Conservation (phyloP, 2,888 invertebrate genomes). For the Myopa tessellatipennis region DNA sequence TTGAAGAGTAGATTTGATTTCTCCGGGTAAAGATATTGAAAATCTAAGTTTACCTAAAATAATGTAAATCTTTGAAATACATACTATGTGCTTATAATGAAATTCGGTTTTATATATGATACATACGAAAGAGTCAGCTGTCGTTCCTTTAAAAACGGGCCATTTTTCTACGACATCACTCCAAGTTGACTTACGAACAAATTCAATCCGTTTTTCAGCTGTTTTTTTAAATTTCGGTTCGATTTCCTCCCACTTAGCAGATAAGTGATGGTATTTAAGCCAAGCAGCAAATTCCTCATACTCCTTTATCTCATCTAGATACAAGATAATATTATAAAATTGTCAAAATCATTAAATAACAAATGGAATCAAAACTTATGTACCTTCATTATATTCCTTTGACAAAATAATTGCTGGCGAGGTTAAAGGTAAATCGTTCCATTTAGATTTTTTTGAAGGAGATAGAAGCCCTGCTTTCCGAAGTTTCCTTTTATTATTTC, state of each 20-base stretch:
- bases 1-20: background rate
- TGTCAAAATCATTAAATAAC: background rate
- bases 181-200: background rate
- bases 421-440: background rate
- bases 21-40: conserved; percentile 1
- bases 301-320: conserved; percentile 13
- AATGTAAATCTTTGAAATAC: background rate
- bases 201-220: conserved; percentile 4
- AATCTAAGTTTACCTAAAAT: conserved; percentile 1
- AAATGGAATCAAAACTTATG: background rate
- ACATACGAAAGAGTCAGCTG: conserved; percentile 1
- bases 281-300: conserved; percentile 4
- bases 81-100: background rate
- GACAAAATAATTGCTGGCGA: conserved; percentile 1
- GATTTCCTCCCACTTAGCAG: conserved; percentile 3
- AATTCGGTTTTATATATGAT: too few species aligned
- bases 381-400: conserved; percentile 2
- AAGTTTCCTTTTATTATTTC: background rate
- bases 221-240: background rate
- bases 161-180: background rate
- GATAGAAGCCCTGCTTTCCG: background rate
- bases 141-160: background rate
- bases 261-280: background rate
- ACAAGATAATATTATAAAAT: background rate
- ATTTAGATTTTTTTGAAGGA: background rate